Conservation (phyloP, 2,888 invertebrate genomes). For the Harmothoe impar region DNA sequence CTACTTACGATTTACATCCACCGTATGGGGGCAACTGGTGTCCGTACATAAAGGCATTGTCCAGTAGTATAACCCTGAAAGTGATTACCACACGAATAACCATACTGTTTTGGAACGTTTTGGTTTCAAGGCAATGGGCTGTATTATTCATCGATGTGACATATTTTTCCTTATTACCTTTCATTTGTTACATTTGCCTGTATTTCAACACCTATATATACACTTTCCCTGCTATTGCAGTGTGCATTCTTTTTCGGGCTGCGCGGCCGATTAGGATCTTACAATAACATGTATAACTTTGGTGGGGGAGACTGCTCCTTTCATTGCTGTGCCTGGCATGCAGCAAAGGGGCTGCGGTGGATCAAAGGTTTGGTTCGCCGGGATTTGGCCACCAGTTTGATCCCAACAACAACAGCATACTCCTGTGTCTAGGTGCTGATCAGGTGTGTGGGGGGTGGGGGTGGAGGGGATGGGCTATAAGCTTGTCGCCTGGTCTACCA, state of each 20-base stretch:
- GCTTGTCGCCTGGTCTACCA: background rate
- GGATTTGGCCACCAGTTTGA: slow-evolving; percentile 42
- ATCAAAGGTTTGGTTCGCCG: background rate
- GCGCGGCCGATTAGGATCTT: slow-evolving; percentile 51
- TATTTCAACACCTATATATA: background rate
- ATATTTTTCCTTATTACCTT: too few relatives aligned
- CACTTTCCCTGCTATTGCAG: background rate
- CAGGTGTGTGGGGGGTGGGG: background rate
- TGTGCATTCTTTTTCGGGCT: slow-evolving; percentile 10
- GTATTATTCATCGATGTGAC: too few relatives aligned
- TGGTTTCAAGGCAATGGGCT: too few relatives aligned
- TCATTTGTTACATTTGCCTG: too few relatives aligned
- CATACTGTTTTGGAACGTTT: too few relatives aligned
- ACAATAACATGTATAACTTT: slow-evolving; percentile 55
- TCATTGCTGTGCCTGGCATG: background rate
- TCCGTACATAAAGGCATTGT: background rate
- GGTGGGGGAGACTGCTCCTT: background rate
- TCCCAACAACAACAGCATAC: slow-evolving; percentile 30
- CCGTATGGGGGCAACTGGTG: background rate
- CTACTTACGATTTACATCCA: background rate
- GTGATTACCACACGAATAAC: too few relatives aligned
- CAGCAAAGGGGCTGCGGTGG: background rate
- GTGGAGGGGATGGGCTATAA: background rate
- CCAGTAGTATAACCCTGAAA: too few relatives aligned
- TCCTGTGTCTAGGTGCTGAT: background rate